A percentile compares a stretch with the other conserved stretches of the same genome.
These are phyloP conservation scores for Rhodeus uyekii DNA, from an alignment of 2,797 vertebrate genomes.

Conservation along the genomic window DNA sequence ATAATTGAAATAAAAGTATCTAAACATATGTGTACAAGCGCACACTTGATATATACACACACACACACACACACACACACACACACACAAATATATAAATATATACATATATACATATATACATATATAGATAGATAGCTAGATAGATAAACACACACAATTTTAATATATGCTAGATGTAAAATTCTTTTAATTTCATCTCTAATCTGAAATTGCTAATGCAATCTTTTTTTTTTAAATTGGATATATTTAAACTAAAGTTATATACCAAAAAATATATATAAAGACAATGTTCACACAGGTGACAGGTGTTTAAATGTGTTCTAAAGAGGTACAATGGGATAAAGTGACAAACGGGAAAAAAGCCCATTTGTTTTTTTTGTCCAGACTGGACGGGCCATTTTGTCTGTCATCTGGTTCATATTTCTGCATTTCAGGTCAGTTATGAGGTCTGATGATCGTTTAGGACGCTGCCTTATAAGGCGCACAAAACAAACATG, in stretches of 20 bases:
- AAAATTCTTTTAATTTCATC: too few species aligned
- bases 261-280: not conserved
- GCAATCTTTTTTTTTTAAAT: too few species aligned
- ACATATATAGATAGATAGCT: too few species aligned
- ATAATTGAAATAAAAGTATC: too few species aligned
- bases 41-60: too few species aligned
- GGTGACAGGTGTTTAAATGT: not conserved
- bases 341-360: not conserved
- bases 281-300: not conserved
- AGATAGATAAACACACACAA: too few species aligned
- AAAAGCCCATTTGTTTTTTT: not conserved
- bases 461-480: not conserved
- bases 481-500: not conserved
- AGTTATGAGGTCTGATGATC: not conserved
- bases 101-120: too few species aligned
- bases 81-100: too few species aligned
- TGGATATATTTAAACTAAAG: not conserved
- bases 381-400: not conserved
- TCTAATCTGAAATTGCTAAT: too few species aligned
- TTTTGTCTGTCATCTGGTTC: not conserved
- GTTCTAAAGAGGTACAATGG: not conserved
- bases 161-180: too few species aligned
- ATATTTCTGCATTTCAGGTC: not conserved
- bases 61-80: too few species aligned
- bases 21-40: too few species aligned